These are phyloP conservation scores for Guaruba guarouba DNA, from an alignment of 2,113 vertebrate species.

Conservation along the genomic window DNA sequence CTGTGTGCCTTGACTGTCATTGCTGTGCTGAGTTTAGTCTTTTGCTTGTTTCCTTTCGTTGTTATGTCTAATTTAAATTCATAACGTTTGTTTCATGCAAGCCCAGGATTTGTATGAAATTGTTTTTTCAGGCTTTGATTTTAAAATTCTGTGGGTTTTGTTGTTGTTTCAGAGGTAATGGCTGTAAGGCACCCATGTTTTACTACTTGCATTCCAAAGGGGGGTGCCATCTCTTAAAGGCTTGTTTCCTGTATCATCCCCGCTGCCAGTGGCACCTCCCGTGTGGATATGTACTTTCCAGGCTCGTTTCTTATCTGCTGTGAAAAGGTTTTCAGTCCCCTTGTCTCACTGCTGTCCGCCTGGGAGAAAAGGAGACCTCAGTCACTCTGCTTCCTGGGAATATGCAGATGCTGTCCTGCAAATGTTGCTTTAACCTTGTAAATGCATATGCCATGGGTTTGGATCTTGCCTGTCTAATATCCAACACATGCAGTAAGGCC, in stretches of 20 bases:
- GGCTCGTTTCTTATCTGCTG: not conserved
- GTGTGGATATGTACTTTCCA: fast-evolving
- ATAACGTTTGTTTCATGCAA: not conserved
- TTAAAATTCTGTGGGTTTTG: not conserved
- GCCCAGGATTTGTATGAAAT: not conserved
- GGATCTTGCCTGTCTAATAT: not conserved
- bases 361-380: not conserved
- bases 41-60: not conserved
- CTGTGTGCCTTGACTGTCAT: not conserved
- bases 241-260: not conserved
- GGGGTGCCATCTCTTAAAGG: not conserved
- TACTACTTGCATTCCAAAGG: not conserved
- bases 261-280: fast-evolving
- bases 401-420: not conserved
- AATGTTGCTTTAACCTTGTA: not conserved
- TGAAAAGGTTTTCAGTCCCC: not conserved
- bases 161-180: not conserved
- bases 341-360: fast-evolving
- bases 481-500: fast-evolving
- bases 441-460: not conserved
- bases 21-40: not conserved
- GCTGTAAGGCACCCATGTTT: not conserved
- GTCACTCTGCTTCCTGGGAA: not conserved
- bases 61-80: not conserved
- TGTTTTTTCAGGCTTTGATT: not conserved